phyloP scores from a whole-genome alignment of 2,113 vertebrate species.

The Pluvianellus socialis region DNA sequence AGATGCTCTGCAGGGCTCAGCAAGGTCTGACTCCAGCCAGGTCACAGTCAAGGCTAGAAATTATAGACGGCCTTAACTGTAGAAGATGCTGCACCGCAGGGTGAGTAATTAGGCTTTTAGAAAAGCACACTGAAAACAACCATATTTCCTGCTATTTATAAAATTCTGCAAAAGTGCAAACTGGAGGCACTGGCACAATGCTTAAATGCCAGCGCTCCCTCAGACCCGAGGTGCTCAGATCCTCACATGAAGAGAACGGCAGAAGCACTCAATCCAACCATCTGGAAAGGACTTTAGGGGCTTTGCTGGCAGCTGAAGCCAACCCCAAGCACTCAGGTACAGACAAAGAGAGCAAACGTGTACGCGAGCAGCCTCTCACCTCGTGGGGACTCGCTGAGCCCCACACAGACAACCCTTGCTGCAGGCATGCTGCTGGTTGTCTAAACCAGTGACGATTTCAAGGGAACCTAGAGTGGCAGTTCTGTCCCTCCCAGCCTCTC shows the following conservation, averaged over 20 bases:
- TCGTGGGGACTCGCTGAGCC: not conserved
- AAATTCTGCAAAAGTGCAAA: not conserved
- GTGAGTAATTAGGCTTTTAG: not conserved
- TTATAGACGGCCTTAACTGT: not conserved
- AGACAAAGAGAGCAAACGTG: rapidly evolving
- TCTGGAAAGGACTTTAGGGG: not conserved
- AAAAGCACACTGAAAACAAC: not conserved
- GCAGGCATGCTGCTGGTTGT: not conserved
- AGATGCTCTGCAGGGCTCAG: not conserved
- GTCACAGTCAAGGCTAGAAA: not conserved
- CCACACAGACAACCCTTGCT: not conserved
- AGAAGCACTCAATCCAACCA: not conserved
- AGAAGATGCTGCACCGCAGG: not conserved
- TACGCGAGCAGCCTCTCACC: not conserved
- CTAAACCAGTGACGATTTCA: not conserved
- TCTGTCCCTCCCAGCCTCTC: not conserved
- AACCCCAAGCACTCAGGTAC: not conserved
- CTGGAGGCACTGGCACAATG: not conserved
- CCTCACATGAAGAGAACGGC: not conserved
- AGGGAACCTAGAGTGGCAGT: not conserved
- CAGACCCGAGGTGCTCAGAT: not conserved
- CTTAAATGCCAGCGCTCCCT: not conserved
- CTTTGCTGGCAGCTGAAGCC: not conserved
- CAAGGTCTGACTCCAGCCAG: not conserved
- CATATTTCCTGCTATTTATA: not conserved